These are phyloP conservation scores for Mayetiola destructor DNA, from an alignment of 2,888 invertebrate genomes.

Conservation along the genomic window DNA sequence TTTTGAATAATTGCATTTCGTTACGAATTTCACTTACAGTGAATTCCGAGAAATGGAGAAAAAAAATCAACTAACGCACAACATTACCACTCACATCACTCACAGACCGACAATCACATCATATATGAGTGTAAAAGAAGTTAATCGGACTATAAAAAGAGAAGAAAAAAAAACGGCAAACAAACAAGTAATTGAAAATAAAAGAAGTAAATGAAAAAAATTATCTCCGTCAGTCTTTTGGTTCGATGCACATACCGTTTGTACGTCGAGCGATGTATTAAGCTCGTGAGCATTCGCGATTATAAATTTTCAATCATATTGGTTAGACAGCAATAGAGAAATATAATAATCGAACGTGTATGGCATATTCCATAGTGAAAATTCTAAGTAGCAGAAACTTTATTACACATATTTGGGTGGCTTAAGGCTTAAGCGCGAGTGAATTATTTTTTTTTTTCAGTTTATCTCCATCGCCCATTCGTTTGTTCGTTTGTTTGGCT, in stretches of 20 bases:
- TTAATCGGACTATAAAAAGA: conserved; percentile 8
- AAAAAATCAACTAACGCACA: too few relatives aligned
- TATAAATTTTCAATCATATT: too few relatives aligned
- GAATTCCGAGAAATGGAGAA: conserved; percentile 2
- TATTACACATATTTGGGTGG: conserved; percentile 9
- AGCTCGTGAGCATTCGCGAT: too few relatives aligned
- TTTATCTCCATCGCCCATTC: conserved; percentile 3
- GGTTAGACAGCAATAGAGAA: not conserved
- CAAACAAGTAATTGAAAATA: not conserved
- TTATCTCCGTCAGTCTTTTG: conserved; percentile 13
- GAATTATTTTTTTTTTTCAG: conserved; percentile 1
- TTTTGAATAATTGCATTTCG: conserved; percentile 1
- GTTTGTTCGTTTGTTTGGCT: not conserved
- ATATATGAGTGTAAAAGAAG: conserved; percentile 7
- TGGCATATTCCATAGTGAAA: conserved; percentile 2
- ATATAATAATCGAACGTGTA: not conserved
- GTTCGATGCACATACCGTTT: conserved; percentile 10
- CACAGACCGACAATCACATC: conserved; percentile 6
- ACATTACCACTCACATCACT: too few relatives aligned
- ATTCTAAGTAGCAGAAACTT: conserved; percentile 4
- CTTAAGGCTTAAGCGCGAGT: too few relatives aligned
- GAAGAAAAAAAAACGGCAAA: not conserved
- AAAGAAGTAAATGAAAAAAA: not conserved
- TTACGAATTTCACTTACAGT: not conserved
- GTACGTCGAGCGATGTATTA: not conserved